phyloP scores from a whole-genome alignment of 1,140 invertebrate genomes.

The Drosophila teissieri region DNA sequence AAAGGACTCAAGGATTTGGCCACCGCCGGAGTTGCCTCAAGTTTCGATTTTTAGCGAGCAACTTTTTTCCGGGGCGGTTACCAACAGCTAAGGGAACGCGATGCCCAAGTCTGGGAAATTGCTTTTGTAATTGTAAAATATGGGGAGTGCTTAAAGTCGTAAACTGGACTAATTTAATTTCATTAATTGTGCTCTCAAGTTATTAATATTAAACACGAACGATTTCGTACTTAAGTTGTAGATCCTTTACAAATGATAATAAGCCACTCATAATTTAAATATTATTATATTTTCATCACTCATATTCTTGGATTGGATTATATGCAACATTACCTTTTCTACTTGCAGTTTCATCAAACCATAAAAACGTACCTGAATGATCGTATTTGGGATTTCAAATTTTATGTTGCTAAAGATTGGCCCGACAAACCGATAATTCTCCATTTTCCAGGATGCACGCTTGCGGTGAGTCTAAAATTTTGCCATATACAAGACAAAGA shows the following conservation, averaged over 20 bases:
- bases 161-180: constrained; percentile 3
- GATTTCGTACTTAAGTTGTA: background rate
- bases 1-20: constrained; percentile 63
- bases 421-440: constrained; percentile 92
- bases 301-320: background rate
- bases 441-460: constrained; percentile 94
- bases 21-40: constrained; percentile 61
- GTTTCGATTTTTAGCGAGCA: constrained; percentile 65
- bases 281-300: background rate
- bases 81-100: constrained; percentile 40
- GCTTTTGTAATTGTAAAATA: constrained; percentile 15
- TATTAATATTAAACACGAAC: background rate
- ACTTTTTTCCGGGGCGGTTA: constrained; percentile 37
- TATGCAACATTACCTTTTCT: constrained; percentile 17
- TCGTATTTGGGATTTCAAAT: constrained; percentile 94
- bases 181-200: background rate
- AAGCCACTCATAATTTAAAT: too few relatives aligned
- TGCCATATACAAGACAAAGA: background rate
- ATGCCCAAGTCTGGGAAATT: constrained; percentile 22
- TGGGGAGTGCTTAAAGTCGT: constrained; percentile 1
- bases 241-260: too few relatives aligned
- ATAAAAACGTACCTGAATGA: constrained; percentile 93
- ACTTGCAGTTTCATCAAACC: constrained; percentile 93
- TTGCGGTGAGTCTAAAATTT: constrained; percentile 87
- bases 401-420: constrained; percentile 94